Conservation (phyloP, 2,113 vertebrate genomes). For the Malurus alboscapulatus region DNA sequence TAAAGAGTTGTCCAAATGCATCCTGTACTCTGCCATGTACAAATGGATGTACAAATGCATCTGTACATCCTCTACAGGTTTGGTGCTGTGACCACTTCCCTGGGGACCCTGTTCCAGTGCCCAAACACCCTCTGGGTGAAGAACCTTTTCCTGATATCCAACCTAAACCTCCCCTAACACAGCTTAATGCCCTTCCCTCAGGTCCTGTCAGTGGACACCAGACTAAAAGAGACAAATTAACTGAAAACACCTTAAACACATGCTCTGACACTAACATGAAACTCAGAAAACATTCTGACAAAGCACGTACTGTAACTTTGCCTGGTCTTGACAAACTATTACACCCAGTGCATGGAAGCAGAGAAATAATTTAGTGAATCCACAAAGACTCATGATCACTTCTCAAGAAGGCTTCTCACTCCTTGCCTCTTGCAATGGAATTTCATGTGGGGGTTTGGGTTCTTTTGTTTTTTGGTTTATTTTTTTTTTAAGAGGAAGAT, state of each 20-base stretch:
- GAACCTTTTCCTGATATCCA: background rate
- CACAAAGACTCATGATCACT: background rate
- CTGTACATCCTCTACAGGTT: background rate
- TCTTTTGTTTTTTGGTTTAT: background rate
- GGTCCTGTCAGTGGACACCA: background rate
- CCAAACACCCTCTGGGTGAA: background rate
- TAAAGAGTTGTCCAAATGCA: background rate
- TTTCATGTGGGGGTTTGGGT: background rate
- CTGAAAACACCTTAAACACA: background rate
- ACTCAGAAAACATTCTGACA: background rate
- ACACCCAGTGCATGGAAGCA: background rate
- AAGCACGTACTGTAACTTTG: background rate
- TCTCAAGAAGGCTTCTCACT: background rate
- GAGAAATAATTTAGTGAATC: background rate
- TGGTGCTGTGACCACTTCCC: background rate
- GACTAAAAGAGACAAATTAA: background rate
- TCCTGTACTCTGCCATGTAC: background rate
- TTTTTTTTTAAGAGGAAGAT: background rate
- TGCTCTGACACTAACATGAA: background rate
- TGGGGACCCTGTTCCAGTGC: background rate
- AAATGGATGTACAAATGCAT: too few species aligned
- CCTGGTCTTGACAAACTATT: background rate
- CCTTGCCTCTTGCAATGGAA: background rate
- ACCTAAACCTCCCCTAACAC: background rate
- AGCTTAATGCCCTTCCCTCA: background rate